Evolutionary conservation across 2,888 invertebrate species (phyloP).

Genomic region (Drosophila stalkeri): DNA sequence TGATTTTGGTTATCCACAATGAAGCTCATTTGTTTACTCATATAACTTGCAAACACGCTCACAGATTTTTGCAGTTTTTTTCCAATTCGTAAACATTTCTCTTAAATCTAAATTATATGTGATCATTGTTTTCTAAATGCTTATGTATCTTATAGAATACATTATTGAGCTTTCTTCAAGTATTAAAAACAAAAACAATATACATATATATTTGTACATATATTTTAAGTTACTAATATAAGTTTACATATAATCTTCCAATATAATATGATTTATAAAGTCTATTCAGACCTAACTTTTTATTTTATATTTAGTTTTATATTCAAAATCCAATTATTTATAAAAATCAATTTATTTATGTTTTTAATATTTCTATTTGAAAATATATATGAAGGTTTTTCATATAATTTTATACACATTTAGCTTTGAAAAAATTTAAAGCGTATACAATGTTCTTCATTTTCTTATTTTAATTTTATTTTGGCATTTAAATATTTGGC

Average conservation of each 20-base stretch:
- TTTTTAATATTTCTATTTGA: not conserved
- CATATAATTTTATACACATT: not conserved
- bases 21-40: not conserved
- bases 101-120: not conserved
- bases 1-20: slow-evolving; percentile 2
- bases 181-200: no score
- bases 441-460: slow-evolving; percentile 15
- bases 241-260: no score
- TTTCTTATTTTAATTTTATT: slow-evolving; percentile 10
- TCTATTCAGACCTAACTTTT: not conserved
- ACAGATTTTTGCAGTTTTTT: not conserved
- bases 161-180: not conserved
- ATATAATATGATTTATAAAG: not conserved
- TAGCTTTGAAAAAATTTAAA: not conserved
- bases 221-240: no score
- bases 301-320: not conserved
- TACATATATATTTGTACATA: no score
- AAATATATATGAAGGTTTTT: not conserved
- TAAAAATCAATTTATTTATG: not conserved
- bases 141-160: not conserved
- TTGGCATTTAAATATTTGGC: slow-evolving; percentile 46
- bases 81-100: not conserved
- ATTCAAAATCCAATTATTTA: not conserved
- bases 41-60: not conserved
- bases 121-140: not conserved